Evolutionary conservation across 1,140 invertebrate genomes (phyloP).

Genomic region (Leptinotarsa undecemlineata): DNA sequence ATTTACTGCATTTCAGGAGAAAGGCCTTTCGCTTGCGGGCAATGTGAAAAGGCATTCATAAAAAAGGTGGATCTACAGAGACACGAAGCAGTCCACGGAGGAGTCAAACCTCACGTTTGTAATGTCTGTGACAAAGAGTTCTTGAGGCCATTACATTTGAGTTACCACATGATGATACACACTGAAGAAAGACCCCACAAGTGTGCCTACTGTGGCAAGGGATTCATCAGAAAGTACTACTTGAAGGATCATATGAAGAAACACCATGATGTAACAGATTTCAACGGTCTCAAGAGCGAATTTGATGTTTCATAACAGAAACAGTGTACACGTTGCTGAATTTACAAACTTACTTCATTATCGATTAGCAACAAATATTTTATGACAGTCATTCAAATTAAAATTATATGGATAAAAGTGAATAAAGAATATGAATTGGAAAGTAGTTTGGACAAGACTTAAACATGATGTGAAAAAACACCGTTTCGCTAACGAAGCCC

Average conservation of each 20-base stretch:
- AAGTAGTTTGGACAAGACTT: too few relatives aligned
- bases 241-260: conserved; percentile 42
- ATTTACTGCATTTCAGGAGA: conserved; percentile 33
- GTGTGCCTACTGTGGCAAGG: conserved; percentile 41
- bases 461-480: too few relatives aligned
- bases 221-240: conserved; percentile 45
- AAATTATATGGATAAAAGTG: too few relatives aligned
- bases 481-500: too few relatives aligned
- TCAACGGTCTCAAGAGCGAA: not conserved
- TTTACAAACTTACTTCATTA: too few relatives aligned
- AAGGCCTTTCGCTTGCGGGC: conserved; percentile 41
- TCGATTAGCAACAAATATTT: too few relatives aligned
- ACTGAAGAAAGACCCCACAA: conserved; percentile 46
- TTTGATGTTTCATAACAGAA: not conserved
- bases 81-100: conserved; percentile 65
- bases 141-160: conserved; percentile 42
- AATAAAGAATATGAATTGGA: too few relatives aligned
- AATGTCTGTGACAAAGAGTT: conserved; percentile 72
- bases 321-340: too few relatives aligned
- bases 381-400: too few relatives aligned
- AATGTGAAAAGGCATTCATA: conserved; percentile 52
- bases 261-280: conserved; percentile 33
- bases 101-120: conserved; percentile 70
- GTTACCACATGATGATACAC: conserved; percentile 47
- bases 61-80: conserved; percentile 46